Conservation (phyloP, 2,888 invertebrate genomes). For the Pristionchus arcanus region DNA sequence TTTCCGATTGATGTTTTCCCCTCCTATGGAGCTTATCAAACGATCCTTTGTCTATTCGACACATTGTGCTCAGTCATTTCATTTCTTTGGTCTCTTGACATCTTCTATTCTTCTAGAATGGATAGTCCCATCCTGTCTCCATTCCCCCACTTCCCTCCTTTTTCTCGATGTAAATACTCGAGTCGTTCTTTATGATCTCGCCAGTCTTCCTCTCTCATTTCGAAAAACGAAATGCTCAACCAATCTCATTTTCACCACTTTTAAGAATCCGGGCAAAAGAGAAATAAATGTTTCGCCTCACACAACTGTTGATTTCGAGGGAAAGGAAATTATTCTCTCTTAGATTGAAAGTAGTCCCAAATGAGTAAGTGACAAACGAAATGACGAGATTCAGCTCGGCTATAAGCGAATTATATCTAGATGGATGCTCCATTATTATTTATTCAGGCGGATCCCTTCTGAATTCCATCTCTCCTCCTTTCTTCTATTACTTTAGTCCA, state of each 20-base stretch:
- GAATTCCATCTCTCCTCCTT: constrained; percentile 10
- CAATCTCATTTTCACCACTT: not conserved
- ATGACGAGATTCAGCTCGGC: not conserved
- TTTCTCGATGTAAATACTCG: constrained; percentile 54
- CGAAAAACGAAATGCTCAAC: not conserved
- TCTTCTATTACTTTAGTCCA: not conserved
- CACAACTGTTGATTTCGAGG: constrained; percentile 23
- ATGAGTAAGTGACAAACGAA: not conserved
- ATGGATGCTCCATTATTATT: constrained; percentile 22
- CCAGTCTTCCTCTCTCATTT: constrained; percentile 9
- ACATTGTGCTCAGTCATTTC: constrained; percentile 10
- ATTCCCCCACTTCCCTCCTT: not conserved
- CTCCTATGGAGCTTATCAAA: constrained; percentile 33
- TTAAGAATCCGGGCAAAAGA: not conserved
- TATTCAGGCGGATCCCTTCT: constrained; percentile 28
- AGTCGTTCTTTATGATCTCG: constrained; percentile 35
- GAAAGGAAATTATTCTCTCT: constrained; percentile 19
- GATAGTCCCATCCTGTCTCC: constrained; percentile 26
- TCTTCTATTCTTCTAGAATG: not conserved
- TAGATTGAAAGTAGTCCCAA: not conserved
- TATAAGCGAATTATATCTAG: constrained; percentile 16
- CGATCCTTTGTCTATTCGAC: constrained; percentile 34
- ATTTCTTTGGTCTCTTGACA: not conserved
- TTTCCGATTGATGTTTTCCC: constrained; percentile 42
- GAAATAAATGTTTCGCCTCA: not conserved